Conservation (phyloP, 2,113 vertebrate genomes). For the Notechis scutatus region DNA sequence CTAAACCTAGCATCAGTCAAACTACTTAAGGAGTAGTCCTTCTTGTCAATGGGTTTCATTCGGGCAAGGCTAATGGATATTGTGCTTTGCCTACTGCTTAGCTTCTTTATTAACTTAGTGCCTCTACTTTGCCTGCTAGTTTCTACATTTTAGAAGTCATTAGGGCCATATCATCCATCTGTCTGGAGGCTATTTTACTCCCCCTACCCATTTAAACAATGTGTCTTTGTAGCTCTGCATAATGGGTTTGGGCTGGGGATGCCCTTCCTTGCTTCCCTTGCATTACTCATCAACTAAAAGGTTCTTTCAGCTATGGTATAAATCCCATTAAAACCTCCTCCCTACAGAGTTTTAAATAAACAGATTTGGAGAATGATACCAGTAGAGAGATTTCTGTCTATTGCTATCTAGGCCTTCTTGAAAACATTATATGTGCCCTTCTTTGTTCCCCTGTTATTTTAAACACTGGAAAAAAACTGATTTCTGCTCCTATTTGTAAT, state of each 20-base stretch:
- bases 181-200: neutral
- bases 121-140: neutral
- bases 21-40: neutral
- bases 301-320: conserved; percentile 1
- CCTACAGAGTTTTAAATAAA: neutral
- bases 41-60: conserved; percentile 2
- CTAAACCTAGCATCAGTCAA: neutral
- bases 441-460: neutral
- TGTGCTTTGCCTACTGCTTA: neutral
- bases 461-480: neutral
- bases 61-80: neutral
- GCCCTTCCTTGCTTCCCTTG: neutral
- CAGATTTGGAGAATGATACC: neutral
- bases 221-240: conserved; percentile 25
- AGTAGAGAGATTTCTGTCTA: neutral
- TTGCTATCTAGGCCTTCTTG: neutral
- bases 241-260: conserved; percentile 30
- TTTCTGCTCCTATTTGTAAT: neutral
- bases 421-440: neutral
- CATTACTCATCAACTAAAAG: conserved; percentile 27
- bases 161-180: neutral
- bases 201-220: neutral
- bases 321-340: conserved; percentile 34
- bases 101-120: rapidly evolving
- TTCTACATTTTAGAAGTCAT: conserved; percentile 21